A percentile compares a stretch with the other conserved stretches of the same genome.
Conservation (phyloP, 2,888 invertebrate genomes). For the Esperia sulphurella region DNA sequence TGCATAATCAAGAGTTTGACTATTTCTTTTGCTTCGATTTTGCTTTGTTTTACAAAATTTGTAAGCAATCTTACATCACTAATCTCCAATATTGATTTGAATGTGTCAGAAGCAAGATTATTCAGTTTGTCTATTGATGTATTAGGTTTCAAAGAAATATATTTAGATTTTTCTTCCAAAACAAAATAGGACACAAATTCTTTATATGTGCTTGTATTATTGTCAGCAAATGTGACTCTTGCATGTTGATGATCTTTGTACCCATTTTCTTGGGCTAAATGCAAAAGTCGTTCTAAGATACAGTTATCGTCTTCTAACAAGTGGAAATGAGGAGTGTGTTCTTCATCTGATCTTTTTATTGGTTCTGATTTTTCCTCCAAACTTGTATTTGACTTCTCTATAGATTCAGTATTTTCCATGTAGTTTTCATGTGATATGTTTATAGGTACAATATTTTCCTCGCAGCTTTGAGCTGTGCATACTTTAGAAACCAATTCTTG, state of each 20-base stretch:
- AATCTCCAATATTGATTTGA: constrained; percentile 69
- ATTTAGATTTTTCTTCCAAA: constrained; percentile 49
- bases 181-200: constrained; percentile 79
- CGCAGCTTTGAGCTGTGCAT: constrained; percentile 26
- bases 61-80: constrained; percentile 38
- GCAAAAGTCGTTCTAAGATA: constrained; percentile 81
- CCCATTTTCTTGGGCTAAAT: constrained; percentile 74
- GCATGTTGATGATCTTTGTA: constrained; percentile 56
- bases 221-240: constrained; percentile 80
- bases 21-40: constrained; percentile 80
- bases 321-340: constrained; percentile 32
- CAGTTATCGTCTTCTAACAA: constrained; percentile 79
- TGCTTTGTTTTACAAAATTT: constrained; percentile 44
- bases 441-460: constrained; percentile 26
- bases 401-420: constrained; percentile 26
- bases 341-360: constrained; percentile 16
- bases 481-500: constrained; percentile 41
- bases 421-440: not conserved
- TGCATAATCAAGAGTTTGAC: constrained; percentile 85
- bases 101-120: constrained; percentile 50
- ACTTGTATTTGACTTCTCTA: constrained; percentile 18
- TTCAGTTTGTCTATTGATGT: constrained; percentile 45
- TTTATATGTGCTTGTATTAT: constrained; percentile 63
- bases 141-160: constrained; percentile 44
- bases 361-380: constrained; percentile 27